Base-by-base conservation (phyloP, 2,113 vertebrate genomes). In the Stomatorhinus ivindoensis region DNA sequence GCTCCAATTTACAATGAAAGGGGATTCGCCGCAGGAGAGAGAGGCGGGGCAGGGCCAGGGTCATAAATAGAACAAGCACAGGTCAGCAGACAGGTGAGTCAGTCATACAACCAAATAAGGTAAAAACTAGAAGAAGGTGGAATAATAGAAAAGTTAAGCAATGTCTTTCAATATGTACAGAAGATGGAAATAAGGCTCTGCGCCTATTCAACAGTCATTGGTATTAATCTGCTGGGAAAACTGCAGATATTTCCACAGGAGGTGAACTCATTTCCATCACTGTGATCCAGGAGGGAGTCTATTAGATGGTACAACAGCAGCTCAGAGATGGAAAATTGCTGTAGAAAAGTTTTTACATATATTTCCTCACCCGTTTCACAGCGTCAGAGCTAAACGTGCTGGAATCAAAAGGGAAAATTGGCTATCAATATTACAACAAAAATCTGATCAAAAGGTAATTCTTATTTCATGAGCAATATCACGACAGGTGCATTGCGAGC, bases 191-290 rank as follows among this genome's bases (percentile, higher is more conserved):
- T 35, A 87, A 53, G 44, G 47, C 31, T 0, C 0, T 21, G 48
- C 0, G 9, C 15, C 85, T 86, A 31, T 51, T 86, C 27, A 48
- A 31, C 85, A 48, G 27, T 51, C 85, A 86, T 31, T n/a, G 9
- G 85, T 86, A 51, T 51, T 51, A 53, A 86, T 47, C 48, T 50
- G 24, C 84, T 86, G 84, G 80, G 80, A 83, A 76, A 44, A 44
- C 84, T 48, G 47, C 24, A 13, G 84, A 27, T 24, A 51, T n/a
- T 50, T 86, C 46, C 27, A 50, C 84, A 86, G 84, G 84, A 86
- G 84, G 46, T 35, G 35, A 53, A 11, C 4, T 87, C 50, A 55
- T 53, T 53, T 87, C 47, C 85, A 87, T 87, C 85, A 35, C 85
- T 35, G 27, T 53, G n/a, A 35, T 87, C 85, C n/a, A 87, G 85